Evolutionary conservation across 2,113 vertebrate species (phyloP).

Genomic region (Nothocercus julius): DNA sequence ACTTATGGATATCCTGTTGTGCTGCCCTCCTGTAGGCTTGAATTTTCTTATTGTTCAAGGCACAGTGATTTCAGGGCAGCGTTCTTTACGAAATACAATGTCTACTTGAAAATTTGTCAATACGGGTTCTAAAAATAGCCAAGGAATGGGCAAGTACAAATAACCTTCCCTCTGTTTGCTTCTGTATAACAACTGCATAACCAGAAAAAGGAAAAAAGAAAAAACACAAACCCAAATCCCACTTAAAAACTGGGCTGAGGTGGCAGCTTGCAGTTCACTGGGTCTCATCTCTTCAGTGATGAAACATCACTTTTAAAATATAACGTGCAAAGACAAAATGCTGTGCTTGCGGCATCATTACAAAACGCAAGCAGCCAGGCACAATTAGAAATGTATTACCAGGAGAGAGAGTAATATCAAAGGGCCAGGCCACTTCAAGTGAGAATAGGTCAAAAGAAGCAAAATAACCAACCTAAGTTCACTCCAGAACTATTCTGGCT

Average conservation of each 20-base stretch:
- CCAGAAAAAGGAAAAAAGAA: background rate
- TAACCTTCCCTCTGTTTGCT: slow-evolving; percentile 45
- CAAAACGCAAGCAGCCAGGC: background rate
- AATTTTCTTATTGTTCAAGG: slow-evolving; percentile 80
- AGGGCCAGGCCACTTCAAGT: background rate
- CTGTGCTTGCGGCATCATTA: background rate
- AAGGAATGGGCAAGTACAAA: slow-evolving; percentile 64
- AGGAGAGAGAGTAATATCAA: slow-evolving; percentile 12
- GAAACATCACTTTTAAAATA: slow-evolving; percentile 32
- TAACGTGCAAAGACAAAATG: slow-evolving; percentile 12
- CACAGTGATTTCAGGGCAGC: slow-evolving; percentile 73
- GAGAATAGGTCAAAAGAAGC: background rate
- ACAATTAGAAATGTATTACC: background rate
- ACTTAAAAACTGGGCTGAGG: slow-evolving; percentile 24
- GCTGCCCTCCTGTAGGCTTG: slow-evolving; percentile 67
- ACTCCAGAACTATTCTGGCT: background rate
- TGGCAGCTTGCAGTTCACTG: slow-evolving; percentile 45
- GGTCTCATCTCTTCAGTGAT: background rate
- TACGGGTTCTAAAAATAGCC: slow-evolving; percentile 73
- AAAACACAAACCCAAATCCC: background rate
- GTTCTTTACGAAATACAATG: slow-evolving; percentile 73
- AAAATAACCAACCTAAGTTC: background rate
- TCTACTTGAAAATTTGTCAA: slow-evolving; percentile 74
- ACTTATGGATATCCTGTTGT: slow-evolving; percentile 80
- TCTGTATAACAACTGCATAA: slow-evolving; percentile 55